These are phyloP conservation scores for Linhomoeus sp. DNA, from an alignment of 2,888 invertebrate species.

Conservation along the genomic window DNA sequence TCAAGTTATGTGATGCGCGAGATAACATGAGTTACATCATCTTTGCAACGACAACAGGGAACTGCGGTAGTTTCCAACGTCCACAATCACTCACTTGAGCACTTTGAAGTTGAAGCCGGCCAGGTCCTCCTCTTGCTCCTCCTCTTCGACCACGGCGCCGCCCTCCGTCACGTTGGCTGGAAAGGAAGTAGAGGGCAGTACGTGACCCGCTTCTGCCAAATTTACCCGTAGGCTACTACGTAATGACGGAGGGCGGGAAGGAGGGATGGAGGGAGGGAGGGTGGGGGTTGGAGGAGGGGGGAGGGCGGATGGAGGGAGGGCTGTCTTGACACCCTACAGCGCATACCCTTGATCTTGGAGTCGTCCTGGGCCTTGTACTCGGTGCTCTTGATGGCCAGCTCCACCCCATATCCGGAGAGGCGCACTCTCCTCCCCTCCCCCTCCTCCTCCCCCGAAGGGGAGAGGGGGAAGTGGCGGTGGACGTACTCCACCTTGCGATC, in stretches of 20 bases:
- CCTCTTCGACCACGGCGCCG: conserved; percentile 17
- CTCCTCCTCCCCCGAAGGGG: not conserved
- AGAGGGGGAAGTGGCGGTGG: conserved; percentile 49
- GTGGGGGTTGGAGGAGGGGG: too few relatives aligned
- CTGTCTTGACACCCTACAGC: too few relatives aligned
- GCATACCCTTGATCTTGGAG: conserved; percentile 37
- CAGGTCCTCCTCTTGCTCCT: conserved; percentile 45
- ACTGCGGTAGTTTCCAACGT: too few relatives aligned
- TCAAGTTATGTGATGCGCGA: not conserved
- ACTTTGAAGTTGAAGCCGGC: conserved; percentile 75
- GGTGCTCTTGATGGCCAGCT: conserved; percentile 90
- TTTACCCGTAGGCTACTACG: not conserved
- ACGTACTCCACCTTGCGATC: conserved; percentile 59
- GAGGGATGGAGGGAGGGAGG: too few relatives aligned
- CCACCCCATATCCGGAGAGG: conserved; percentile 90
- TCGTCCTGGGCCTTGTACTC: conserved; percentile 96
- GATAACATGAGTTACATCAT: too few relatives aligned
- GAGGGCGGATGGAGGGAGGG: not conserved
- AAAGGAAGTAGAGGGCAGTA: too few relatives aligned
- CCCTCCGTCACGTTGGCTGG: conserved; percentile 1
- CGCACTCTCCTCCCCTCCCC: conserved; percentile 38
- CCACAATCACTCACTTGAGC: conserved; percentile 42
- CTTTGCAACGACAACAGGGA: too few relatives aligned
- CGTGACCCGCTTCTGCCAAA: not conserved
- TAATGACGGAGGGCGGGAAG: not conserved